Base-by-base conservation (phyloP, 2,113 vertebrate species). In the Apteryx owenii region DNA sequence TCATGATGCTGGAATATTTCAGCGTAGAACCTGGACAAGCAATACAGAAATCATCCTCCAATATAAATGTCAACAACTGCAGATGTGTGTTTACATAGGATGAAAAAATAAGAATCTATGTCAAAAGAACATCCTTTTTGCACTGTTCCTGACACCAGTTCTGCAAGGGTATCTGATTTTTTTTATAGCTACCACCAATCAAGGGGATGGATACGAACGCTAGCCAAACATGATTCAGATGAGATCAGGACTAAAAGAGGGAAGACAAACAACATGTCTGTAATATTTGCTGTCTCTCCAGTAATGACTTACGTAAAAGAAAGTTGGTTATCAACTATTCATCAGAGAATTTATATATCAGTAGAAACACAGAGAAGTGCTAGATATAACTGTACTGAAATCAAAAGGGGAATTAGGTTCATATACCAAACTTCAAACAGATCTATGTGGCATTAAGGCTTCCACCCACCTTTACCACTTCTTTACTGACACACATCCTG, bases 211-310 rank as follows among this genome's bases (percentile, higher is more conserved):
- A 11, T 93, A 26, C 3, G n/a, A 87, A 89, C 22, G 28, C 60
- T 90, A 58, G 68, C 90, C 90, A 96, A 90, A 86, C 1, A 3
- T 87, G 95, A 93, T 88, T 94, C 87, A 95, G 70, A 69, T 81
- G 72, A 89, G 81, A 89, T 62, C 33, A 85, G 48, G 48, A 66
- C 66, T 81, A 19, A 91, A 91, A 20, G 71, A 80, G 83, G 62
- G 78, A 58, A 88, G 89, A 51, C 64, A 85, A 93, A 75, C 58
- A 88, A 40, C 58, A 15, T 54, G 26, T 89, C 81, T 82, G 48
- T 81, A 93, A 62, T 93, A 60, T 73, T 91, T 95, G 31, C 89
- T 96, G 85, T 38, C 40, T 93, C 66, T 93, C 58, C 86, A 85
- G 80, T 87, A 86, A 84, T 66, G 61, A 40, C 53, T 90, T 96